Base-by-base conservation (phyloP, 2,113 vertebrate species). In the Sinocyclocheilus rhinocerous region DNA sequence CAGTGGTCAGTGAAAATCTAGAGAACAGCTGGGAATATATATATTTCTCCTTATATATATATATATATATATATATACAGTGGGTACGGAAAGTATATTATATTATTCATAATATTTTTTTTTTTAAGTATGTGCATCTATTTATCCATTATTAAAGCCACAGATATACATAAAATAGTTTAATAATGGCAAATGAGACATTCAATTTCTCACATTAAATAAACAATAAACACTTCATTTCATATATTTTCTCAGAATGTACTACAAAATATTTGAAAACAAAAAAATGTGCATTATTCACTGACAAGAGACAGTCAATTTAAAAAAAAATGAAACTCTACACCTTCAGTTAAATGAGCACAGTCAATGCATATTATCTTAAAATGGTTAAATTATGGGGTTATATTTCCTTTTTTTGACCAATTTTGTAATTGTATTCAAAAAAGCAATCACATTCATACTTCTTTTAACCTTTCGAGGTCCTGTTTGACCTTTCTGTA, bases 391-490 rank as follows among this genome's bases (percentile, higher is more conserved):
- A n/a, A 73, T 45, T 42, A 29, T 75, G 20, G 10, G 11, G 39
- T 4, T 1, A n/a, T 75, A 50, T 50, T 50, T 12, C 42, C 6
- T 39, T 9, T 33, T 29, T 65, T 48, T 26, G 6, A 7, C 65
- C 36, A 57, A 12, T 39, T 4, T 65, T 10, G 12, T 36, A 39
- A 63, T 22, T 61, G 13, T 26, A 10, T 39, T 8, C 2, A 36
- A 26, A 42, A 59, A 36, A 42, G 42, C 24, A 59, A 4, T 0
- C 24, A 39, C 4, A 76, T 75, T 81, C 67, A 59, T 95, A 97
- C 98, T 95, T 98, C 97, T 88, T 94, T 97, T n/a, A 99, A 92
- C 83, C 96, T 98, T 87, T 96, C 96, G 91, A 96, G 87, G 85
- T 97, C 97, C 89, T 96, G 95, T 91, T 96, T 95, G 45, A 97